Conservation (phyloP, 2,113 vertebrate species). For the Vidua macroura region DNA sequence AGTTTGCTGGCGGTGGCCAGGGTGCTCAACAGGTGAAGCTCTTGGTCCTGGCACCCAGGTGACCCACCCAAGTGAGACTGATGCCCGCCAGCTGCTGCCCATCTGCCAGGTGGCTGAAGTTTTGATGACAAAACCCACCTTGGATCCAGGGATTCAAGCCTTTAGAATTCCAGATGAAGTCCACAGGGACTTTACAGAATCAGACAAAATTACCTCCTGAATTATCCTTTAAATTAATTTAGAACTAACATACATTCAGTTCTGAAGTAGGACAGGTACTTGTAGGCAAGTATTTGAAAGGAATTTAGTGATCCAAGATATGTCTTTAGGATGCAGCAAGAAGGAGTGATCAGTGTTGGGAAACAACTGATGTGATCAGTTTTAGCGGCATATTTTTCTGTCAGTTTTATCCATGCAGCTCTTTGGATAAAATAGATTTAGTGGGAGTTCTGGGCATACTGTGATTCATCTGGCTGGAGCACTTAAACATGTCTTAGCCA, state of each 20-base stretch:
- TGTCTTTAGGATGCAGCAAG: background rate
- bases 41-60: background rate
- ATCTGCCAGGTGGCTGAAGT: background rate
- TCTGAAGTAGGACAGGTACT: background rate
- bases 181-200: background rate
- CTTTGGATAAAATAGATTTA: conserved; percentile 40
- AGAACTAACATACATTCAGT: background rate
- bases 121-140: background rate
- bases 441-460: conserved; percentile 26
- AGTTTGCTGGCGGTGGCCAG: accelerated
- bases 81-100: background rate
- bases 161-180: background rate
- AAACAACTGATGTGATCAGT: conserved; percentile 11
- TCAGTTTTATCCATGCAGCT: conserved; percentile 10
- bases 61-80: background rate
- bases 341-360: background rate
- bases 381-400: conserved; percentile 30
- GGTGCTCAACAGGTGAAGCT: background rate
- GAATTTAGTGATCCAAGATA: background rate
- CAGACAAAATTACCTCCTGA: background rate
- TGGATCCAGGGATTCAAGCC: background rate
- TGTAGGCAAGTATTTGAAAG: background rate
- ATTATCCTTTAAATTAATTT: background rate
- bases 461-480: conserved; percentile 32
- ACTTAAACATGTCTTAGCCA: background rate